phyloP scores from a whole-genome alignment of 2,797 vertebrate species.

The Crypturellus tataupa region DNA sequence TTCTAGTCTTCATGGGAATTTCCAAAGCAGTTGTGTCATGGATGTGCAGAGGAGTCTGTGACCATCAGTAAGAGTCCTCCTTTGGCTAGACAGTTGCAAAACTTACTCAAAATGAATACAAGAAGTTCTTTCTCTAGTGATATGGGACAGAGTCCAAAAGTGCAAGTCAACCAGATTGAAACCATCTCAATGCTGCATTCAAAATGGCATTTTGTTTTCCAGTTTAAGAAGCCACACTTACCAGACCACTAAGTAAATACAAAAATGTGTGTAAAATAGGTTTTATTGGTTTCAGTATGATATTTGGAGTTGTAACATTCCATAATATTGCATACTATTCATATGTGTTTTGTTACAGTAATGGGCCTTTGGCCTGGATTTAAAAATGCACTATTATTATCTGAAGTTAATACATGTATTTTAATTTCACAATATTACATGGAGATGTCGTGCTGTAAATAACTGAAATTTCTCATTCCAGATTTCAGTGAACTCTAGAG shows the following conservation, averaged over 20 bases:
- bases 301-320: conserved; percentile 78
- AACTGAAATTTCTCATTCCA: conserved; percentile 23
- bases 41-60: background rate
- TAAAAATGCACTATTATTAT: conserved; percentile 69
- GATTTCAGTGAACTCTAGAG: conserved; percentile 6
- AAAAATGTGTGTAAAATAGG: conserved; percentile 73
- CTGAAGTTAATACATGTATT: conserved; percentile 16
- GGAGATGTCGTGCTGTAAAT: conserved; percentile 13
- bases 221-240: background rate
- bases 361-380: conserved; percentile 51
- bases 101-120: background rate
- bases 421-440: background rate
- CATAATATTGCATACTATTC: conserved; percentile 80
- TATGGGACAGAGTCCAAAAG: background rate
- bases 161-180: background rate
- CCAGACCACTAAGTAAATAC: conserved; percentile 31
- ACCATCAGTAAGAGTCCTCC: background rate
- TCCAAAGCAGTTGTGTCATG: background rate
- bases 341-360: conserved; percentile 68
- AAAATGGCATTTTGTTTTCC: background rate
- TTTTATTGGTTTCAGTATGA: conserved; percentile 79
- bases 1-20: background rate
- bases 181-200: background rate
- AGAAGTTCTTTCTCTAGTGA: background rate
- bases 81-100: background rate